Conservation (phyloP, 2,888 invertebrate genomes). For the Ptychoptera contaminata region DNA sequence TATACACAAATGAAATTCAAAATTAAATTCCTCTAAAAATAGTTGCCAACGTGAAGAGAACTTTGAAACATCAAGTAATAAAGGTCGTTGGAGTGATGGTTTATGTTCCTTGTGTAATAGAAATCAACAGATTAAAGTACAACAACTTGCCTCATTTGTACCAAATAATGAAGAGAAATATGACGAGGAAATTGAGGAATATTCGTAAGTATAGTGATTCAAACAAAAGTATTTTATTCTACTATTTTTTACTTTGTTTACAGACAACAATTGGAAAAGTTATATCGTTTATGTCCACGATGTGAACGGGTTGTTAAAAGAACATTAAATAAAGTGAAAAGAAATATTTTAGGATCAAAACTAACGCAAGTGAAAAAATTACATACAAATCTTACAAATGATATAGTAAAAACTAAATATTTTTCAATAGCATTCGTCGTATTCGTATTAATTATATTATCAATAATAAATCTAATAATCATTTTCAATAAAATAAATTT, state of each 20-base stretch:
- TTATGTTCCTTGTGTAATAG: conserved; percentile 68
- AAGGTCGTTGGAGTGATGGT: conserved; percentile 25
- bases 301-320: conserved; percentile 49
- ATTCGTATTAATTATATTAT: too few relatives aligned
- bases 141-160: conserved; percentile 61
- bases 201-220: conserved; percentile 36
- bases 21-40: conserved; percentile 20
- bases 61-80: too few relatives aligned
- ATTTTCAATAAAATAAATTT: too few relatives aligned
- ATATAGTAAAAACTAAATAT: too few relatives aligned
- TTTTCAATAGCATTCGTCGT: too few relatives aligned
- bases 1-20: conserved; percentile 31
- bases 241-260: conserved; percentile 3
- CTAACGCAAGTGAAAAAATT: conserved; percentile 18
- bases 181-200: conserved; percentile 50
- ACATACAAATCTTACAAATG: too few relatives aligned
- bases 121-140: conserved; percentile 63
- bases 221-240: not conserved
- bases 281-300: conserved; percentile 53
- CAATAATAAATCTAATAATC: too few relatives aligned
- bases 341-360: conserved; percentile 43
- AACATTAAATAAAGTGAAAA: conserved; percentile 51
- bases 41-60: not conserved
- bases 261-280: conserved; percentile 53
- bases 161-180: conserved; percentile 53